Evolutionary conservation across 1,140 invertebrate species (phyloP).

Genomic region (Sipha flava): DNA sequence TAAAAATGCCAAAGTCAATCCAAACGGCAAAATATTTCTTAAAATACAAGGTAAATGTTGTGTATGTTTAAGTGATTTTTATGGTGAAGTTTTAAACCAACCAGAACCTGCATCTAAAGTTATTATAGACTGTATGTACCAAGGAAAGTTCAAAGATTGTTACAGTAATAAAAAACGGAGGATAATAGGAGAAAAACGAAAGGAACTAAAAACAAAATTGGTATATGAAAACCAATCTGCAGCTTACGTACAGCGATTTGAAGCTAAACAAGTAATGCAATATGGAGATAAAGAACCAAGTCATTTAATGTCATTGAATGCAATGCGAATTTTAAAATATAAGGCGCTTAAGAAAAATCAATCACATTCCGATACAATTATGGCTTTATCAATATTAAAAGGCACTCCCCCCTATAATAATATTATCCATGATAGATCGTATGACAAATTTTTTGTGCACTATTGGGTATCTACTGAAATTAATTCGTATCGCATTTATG

Average conservation of each 20-base stretch:
- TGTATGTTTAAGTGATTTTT: not conserved
- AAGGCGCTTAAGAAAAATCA: not conserved
- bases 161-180: not conserved
- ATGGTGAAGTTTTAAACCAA: not conserved
- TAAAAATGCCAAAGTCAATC: not conserved
- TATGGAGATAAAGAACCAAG: not conserved
- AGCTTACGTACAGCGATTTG: not conserved
- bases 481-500: not conserved
- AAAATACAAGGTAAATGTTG: not conserved
- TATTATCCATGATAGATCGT: not conserved
- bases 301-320: not conserved
- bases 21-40: not conserved
- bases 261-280: not conserved
- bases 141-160: not conserved
- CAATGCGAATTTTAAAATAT: not conserved
- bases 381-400: not conserved
- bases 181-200: not conserved
- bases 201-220: not conserved
- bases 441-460: not conserved
- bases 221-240: not conserved
- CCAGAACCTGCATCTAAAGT: not conserved
- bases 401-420: not conserved
- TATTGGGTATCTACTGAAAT: not conserved
- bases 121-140: not conserved
- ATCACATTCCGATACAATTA: not conserved